Evolutionary conservation across 1,140 invertebrate genomes (phyloP), one percentile per base, ranked within the genome.

Genomic region (Harpegnathos saltator): DNA sequence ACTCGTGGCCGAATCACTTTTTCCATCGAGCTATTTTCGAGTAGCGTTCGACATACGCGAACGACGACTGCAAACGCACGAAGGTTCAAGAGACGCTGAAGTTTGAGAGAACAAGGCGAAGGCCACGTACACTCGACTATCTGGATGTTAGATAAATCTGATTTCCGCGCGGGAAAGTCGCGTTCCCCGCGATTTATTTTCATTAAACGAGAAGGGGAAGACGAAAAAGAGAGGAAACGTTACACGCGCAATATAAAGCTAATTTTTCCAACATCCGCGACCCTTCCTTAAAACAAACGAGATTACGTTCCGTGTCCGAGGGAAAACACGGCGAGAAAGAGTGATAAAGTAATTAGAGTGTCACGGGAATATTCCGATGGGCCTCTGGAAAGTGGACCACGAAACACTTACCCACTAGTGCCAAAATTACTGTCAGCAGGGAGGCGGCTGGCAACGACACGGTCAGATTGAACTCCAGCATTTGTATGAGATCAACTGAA

Each of bases 371-470:
- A 44, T 44, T 44, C 38, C 38, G 11, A 44, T 44, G 38, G 1
- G 4, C 17, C n/a, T 7, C 9, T 11, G 19, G 38, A 33, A 56
- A 11, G n/a, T 26, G 38, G 38, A 44, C 38, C 9, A n/a, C 14
- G 11, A 44, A 48, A 33, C 38, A 97, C 98, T 97, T 95, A 99
- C 99, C 99, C 86, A 99, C 98, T 93, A 99, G 95, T 15, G 99
- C 99, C 92, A 99, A 94, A 88, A 99, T 99, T 56, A 99, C 98
- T 5, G 99, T 99, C 54, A 99, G 95, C 19, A 99, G 95, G 11
- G 99, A 98, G 38, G 99, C 99, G 44, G 98, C 98, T 19, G 99
- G 99, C 93, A 99, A 99, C 5, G 97, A 97, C 15, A 99, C 97
- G 0, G 97, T 96, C 22, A 98, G 97, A 94, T 99, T 99, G 93